Conservation (phyloP, 2,113 vertebrate species). For the Choloepus hoffmanni region DNA sequence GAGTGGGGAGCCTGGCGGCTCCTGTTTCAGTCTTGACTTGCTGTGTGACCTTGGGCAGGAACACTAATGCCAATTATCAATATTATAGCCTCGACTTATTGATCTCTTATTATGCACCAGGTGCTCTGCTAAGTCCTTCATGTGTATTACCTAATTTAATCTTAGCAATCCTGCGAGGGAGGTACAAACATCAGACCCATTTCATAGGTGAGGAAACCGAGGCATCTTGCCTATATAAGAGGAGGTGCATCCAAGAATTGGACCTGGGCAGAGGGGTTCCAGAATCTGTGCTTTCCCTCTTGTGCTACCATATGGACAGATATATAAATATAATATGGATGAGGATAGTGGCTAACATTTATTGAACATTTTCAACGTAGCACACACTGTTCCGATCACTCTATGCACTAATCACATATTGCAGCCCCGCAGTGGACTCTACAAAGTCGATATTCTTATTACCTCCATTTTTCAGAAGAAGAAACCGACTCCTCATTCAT, state of each 20-base stretch:
- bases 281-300: not conserved
- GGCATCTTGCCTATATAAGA: not conserved
- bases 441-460: not conserved
- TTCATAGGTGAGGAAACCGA: constrained; percentile 17
- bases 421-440: not conserved
- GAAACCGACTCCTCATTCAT: not conserved
- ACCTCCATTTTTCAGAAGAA: not conserved
- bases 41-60: not conserved
- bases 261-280: not conserved
- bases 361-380: not conserved
- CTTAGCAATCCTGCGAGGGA: not conserved
- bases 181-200: not conserved
- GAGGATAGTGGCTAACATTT: not conserved
- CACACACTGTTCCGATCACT: not conserved
- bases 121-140: not conserved
- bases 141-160: not conserved
- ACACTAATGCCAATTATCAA: not conserved
- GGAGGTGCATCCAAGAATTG: not conserved
- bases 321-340: not conserved
- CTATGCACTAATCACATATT: not conserved
- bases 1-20: not conserved
- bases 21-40: not conserved
- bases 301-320: not conserved
- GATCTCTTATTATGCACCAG: not conserved
- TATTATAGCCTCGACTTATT: not conserved